Conservation (phyloP, 2,113 vertebrate species). For the Micronycteris hirsuta region DNA sequence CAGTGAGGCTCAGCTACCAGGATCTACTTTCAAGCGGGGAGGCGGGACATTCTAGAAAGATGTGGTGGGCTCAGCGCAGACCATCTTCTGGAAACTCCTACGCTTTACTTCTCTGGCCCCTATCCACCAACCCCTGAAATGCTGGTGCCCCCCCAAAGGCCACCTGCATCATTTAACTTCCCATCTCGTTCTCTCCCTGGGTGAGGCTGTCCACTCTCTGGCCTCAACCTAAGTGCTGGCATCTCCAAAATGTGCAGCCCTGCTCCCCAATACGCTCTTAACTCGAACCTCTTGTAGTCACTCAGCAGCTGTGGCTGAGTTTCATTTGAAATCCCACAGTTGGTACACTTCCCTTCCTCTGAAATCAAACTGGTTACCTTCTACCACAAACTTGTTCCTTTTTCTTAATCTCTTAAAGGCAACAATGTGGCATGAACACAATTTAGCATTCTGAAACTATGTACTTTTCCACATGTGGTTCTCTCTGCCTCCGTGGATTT, state of each 20-base stretch:
- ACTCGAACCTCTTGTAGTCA: neutral
- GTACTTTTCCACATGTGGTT: neutral
- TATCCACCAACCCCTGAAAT: neutral
- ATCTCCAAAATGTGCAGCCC: neutral
- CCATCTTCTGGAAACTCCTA: neutral
- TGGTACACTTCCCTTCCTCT: neutral
- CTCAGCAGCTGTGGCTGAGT: neutral
- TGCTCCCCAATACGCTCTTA: neutral
- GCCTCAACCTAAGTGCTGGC: neutral
- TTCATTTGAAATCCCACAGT: neutral
- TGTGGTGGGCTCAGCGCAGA: neutral
- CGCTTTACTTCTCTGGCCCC: neutral
- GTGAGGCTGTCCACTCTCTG: neutral
- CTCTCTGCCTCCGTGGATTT: neutral
- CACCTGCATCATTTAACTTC: neutral
- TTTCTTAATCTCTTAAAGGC: neutral
- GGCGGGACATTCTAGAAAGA: neutral
- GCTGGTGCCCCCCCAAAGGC: neutral
- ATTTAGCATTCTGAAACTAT: neutral
- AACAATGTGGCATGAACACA: neutral
- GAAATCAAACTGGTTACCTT: neutral
- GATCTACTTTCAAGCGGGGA: neutral
- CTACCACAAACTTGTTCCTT: neutral
- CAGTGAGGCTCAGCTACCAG: neutral
- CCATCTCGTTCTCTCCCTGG: neutral